Evolutionary conservation across 2,888 invertebrate species (phyloP), one percentile per base, ranked within the genome.

Genomic region (Pachliopta kotzebuea): DNA sequence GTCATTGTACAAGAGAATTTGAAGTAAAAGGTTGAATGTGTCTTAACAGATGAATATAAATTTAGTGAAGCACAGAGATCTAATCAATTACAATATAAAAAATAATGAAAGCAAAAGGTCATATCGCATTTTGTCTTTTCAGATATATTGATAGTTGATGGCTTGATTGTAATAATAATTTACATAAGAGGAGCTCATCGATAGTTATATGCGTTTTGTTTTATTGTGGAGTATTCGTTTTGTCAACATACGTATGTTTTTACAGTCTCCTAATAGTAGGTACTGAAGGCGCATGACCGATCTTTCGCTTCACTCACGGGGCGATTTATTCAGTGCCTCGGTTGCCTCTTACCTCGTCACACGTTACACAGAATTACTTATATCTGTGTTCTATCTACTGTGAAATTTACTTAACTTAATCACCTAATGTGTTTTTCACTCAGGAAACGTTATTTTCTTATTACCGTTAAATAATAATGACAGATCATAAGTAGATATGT

Each of bases 261-360:
- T 52, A 21, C 50, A 21, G 9, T 8, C 50, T 11, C 50, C 21
- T 20, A 20, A 21, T 23, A 52, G 20, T 21, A 20, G 21, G 49
- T 23, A 52, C 75, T 75, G 74, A 81, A 78, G 76, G 90, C 90
- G 89, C 89, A 90, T 90, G 89, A 87, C 81, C 89, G 83, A 79
- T 77, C 78, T 76, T 73, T 79, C 76, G 72, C 74, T 72, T 72
- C 72, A 72, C 70, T 52, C 50, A 45, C 21, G 50, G 50, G 50
- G 50, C 74, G 70, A 56, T 73, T 74, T 76, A 56, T 18, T 71
- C 76, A 86, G 87, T 88, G 79, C 81, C 84, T 79, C 80, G 76
- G 74, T 67, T 72, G 78, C 72, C 68, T 69, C 71, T 75, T 72
- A 69, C 74, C 72, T 29, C 52, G 70, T 56, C 72, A 76, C 83